Base-by-base conservation (phyloP, 1,140 invertebrate species). In the Drosophila virilis region DNA sequence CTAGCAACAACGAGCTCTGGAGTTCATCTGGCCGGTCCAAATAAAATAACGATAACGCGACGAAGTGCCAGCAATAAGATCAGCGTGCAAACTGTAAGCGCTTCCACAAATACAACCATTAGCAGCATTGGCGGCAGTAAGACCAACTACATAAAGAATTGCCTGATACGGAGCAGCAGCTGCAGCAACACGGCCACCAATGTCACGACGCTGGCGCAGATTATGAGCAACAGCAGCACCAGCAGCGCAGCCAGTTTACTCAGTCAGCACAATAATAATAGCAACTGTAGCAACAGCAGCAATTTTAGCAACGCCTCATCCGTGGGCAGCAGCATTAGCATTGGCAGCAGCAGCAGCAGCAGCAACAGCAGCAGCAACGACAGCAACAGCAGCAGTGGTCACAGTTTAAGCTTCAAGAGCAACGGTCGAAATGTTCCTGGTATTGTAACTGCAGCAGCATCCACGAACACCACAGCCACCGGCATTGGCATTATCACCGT, bases 171-270 rank as follows among this genome's bases (percentile, higher is more conserved):
- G 72, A 91, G 90, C 90, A 91, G 90, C 74, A 91, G 90, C 78
- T 90, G 86, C 75, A 91, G 90, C 83, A 91, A 90, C 80, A 91
- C 88, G 54, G 88, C 89, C 45, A 91, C 82, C 69, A 91, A 91
- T 81, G 90, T 91, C 75, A 91, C 90, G n/a, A 91, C 90, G 12
- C 43, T 91, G 90, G 90, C 90, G 35, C 90, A 91, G 80, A 91
- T 91, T 88, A 90, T 91, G 90, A 91, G 90, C 82, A 91, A 88
- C 61, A 88, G 84, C 84, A 89, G 84, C 84, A 88, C 83, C 42
- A 88, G 80, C 80, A 88, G 84, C 65, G 84, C 84, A 8, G 67
- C 84, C 67, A 89, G 84, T 80, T 72, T 88, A 77, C 74, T 88
- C 70, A 88, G 77, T 68, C 84, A 91, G 72, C 78, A 86, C 48